Evolutionary conservation across 2,113 vertebrate species (phyloP), one percentile per base, ranked within the genome.

Genomic region (Larimichthys polyactis): DNA sequence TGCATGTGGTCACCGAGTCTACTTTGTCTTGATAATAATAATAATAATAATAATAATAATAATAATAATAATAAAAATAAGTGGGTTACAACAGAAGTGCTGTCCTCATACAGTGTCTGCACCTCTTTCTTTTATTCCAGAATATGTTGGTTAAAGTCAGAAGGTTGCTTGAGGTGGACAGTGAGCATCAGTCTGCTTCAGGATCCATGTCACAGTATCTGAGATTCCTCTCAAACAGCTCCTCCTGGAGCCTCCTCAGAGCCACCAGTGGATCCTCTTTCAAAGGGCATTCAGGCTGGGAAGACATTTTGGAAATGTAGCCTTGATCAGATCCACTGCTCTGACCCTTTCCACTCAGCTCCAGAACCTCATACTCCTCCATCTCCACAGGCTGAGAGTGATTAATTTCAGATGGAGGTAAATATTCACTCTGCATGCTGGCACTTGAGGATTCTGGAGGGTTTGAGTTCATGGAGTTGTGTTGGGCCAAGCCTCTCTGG

Each of bases 251-350:
- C 78, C 85, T 94, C 22, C 92, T 93, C 58, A 98, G 90, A 16
- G 91, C 94, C 78, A 49, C 83, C 79, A 97, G 72, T 3, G 94
- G 92, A 67, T 95, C 84, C 32, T 84, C 81, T 11, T 87, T 75
- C 10, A 57, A 40, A 1, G 90, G 86, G 20, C 79, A 89, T 64
- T 96, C 95, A 0, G 91, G 94, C 7, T 74, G 87, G 24, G 80
- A 88, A 48, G 96, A 96, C 54, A 92, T 93, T 48, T 95, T 95
- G 52, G 97, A 98, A 85, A 95, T 96, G 67, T 98, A 98, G 55
- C 97, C 97, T 78, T 97, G 97, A 90, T 99, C 98, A 0, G 97
- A 98, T 43, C 96, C 96, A 43, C 91, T 94, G 1, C 93, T 96
- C 4, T 93, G 94, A 57, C 93, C 95, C 57, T 96, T 95, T 20